Percentiles rank a stretch among this genome's conserved stretches.
phyloP scores from a whole-genome alignment of 2,797 vertebrate species.

The Corythornis leucogaster region DNA sequence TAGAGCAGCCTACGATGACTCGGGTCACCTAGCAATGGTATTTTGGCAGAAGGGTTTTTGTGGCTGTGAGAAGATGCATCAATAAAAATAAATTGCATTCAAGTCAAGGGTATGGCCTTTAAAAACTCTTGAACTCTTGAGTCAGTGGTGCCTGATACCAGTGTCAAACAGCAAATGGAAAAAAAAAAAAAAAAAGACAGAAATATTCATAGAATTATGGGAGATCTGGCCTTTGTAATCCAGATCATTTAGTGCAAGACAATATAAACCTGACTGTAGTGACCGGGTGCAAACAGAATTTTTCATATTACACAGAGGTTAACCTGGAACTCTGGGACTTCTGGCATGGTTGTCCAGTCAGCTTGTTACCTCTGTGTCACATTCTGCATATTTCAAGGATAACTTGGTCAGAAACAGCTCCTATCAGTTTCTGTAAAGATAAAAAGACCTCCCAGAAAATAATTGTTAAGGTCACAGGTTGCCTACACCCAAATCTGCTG shows the following conservation, averaged over 20 bases:
- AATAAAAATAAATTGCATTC: background rate
- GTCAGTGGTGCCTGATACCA: background rate
- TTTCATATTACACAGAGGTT: background rate
- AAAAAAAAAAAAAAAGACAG: background rate
- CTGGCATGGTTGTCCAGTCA: background rate
- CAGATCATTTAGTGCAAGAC: background rate
- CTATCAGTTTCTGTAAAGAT: background rate
- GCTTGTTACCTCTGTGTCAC: background rate
- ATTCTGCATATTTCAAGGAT: background rate
- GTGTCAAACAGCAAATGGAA: background rate
- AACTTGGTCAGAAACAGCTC: background rate
- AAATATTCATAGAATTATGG: background rate
- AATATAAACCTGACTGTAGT: background rate
- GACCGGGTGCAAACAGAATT: background rate
- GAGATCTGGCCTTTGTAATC: background rate
- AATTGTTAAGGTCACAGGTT: background rate
- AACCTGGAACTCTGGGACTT: background rate
- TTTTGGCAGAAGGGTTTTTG: background rate
- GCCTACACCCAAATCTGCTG: fast-evolving
- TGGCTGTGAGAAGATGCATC: background rate
- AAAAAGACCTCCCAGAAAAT: background rate
- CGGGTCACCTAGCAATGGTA: background rate
- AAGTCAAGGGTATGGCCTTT: background rate
- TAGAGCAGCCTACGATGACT: background rate
- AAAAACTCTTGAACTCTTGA: background rate